Base-by-base conservation (phyloP, 2,797 vertebrate species). In the Esox lucius region DNA sequence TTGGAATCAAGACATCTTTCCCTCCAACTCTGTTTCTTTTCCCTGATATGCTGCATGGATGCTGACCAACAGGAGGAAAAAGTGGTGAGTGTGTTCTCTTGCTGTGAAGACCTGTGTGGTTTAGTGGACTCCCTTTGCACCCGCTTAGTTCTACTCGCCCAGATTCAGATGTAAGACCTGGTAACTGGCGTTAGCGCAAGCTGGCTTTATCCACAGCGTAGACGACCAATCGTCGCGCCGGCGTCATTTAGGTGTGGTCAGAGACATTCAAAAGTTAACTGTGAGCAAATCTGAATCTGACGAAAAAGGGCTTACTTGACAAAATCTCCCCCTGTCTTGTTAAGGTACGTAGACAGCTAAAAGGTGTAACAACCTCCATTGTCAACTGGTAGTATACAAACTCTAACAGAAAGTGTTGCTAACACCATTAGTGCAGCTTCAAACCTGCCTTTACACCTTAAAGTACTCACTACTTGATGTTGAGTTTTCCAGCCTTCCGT, bases 51-150 rank as follows among this genome's bases (percentile, higher is more conserved):
- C 74, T 71, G 53, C 78, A 85, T 81, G 95, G 93, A 94, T 93
- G 93, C 94, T 94, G 93, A 89, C 93, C 93, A 92, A 94, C 95
- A 98, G 96, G 97, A 98, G 93, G 96, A 98, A 93, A 99, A 98
- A 97, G 97, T 99, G 96, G 96, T 98, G 95, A 98, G 96, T 96
- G 92, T 91, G 91, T 39, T 5, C 87, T 82, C 68, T 61, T 81
- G 82, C 28, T 74, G 64, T 8, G 28, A 16, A 64, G 13, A 26
- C 22, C 6, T 31, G 8, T 59, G 64, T 19, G 31, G 28, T 65
- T 65, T 6, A 17, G 62, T 64, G 26, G 26, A 64, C 61, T 16
- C n/a, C 5, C 28, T 33, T 65, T 17, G 26, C 26, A 31, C 11
- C 13, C 12, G 26, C n/a, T 22, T 12, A 9, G n/a, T 59, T 59